Evolutionary conservation across 2,888 invertebrate genomes (phyloP), one percentile per base, ranked within the genome.

Genomic region (Melanophora roralis): DNA sequence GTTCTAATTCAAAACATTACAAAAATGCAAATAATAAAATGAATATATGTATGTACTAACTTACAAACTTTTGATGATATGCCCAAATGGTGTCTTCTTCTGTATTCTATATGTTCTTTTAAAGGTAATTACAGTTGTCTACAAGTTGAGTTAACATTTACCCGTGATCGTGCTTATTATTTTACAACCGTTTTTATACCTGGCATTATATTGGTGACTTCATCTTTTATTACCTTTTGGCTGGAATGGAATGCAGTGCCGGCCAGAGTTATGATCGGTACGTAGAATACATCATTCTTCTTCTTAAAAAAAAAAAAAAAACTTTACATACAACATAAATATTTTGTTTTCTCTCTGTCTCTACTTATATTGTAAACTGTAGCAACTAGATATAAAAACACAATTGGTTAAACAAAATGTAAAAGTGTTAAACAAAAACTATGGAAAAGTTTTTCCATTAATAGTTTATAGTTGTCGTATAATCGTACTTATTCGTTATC

Each of bases 181-280:
- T 97, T 97, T 92, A 97, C 97, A 87, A 97, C 97, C 89, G 97
- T 97, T 91, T 97, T 97, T 92, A 97, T 97, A 92, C 97, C 97
- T 87, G 97, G 97, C 89, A 97, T 97, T 90, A 97, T 97, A 92
- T 93, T 97, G 92, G 97, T 97, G 91, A 97, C 97, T 86, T 97
- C 97, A 91, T 97, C 97, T 88, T 97, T 97, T 93, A 97, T 97
- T 91, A 97, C 97, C 89, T 97, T 97, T 93, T 97, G 97, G 97
- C 93, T 97, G 91, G 97, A 97, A 92, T 97, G 97, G 97, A 97
- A 97, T 92, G 97, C 97, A 86, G 97, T 97, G 89, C 97, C 97
- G 89, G 97, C 97, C 90, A 93, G 97, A 91, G 97, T 97, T 89
- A 97, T 97, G 97, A 97, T 97, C 92, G 96, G 96, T 96, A 92